A percentile compares a stretch with the other conserved stretches of the same genome.
These are phyloP conservation scores for Lophotis ruficrista DNA, from an alignment of 2,113 vertebrate genomes.

Conservation along the genomic window DNA sequence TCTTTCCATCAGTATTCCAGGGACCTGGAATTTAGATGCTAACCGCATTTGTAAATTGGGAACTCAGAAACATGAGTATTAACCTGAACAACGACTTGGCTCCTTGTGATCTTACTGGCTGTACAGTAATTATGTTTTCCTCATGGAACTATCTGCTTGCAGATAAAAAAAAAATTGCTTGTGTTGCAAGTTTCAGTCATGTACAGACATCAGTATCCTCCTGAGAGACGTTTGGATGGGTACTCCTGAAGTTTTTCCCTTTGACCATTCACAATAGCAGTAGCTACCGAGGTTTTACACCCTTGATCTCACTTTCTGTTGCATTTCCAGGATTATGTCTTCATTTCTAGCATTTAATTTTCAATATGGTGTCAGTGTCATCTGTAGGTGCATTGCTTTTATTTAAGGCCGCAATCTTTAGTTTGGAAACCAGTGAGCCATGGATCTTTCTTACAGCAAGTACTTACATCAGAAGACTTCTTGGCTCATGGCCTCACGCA, in stretches of 20 bases:
- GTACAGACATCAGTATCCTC: neutral
- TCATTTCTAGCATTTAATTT: neutral
- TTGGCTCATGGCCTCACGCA: neutral
- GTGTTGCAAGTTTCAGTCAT: neutral
- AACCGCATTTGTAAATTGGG: neutral
- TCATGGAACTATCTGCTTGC: neutral
- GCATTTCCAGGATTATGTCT: neutral
- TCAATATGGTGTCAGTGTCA: neutral
- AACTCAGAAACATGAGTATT: neutral
- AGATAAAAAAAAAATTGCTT: neutral
- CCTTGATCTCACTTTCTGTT: neutral
- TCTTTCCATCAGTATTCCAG: neutral
- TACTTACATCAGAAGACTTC: neutral
- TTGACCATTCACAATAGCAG: neutral
- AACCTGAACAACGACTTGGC: neutral
- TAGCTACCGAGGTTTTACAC: neutral
- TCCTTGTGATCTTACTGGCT: neutral
- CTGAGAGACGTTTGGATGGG: neutral
- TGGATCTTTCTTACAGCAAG: neutral
- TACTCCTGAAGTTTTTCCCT: neutral
- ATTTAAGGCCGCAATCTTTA: neutral
- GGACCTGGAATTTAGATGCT: neutral
- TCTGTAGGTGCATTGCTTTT: neutral
- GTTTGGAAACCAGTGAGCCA: neutral
- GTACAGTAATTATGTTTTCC: neutral